These are phyloP conservation scores for Mormyrus iriodes DNA, from an alignment of 2,113 vertebrate genomes.

Conservation along the genomic window DNA sequence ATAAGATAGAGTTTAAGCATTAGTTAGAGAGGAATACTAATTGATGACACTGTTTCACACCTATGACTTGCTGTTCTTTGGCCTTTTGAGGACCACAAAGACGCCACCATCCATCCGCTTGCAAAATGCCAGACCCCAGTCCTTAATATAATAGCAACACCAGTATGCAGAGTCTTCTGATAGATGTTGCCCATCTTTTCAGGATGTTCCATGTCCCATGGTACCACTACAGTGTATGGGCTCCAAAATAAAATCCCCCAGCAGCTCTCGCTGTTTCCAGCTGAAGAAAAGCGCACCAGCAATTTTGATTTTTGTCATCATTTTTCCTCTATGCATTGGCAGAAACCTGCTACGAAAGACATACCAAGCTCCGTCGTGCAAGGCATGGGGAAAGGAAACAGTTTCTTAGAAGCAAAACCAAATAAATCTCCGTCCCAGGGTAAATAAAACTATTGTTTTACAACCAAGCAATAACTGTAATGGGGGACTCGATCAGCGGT, in stretches of 20 bases:
- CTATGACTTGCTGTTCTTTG: background rate
- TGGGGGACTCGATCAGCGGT: background rate
- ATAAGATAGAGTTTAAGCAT: background rate
- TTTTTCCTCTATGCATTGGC: background rate
- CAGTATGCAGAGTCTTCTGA: background rate
- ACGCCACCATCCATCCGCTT: background rate
- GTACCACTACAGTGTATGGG: background rate
- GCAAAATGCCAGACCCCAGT: background rate
- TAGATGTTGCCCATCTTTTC: background rate
- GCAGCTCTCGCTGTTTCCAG: background rate
- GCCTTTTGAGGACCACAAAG: background rate
- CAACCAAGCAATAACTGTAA: background rate
- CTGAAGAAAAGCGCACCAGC: background rate
- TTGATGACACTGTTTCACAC: background rate
- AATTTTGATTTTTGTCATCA: background rate
- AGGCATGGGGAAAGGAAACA: background rate
- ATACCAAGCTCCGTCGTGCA: background rate
- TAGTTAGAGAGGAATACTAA: background rate
- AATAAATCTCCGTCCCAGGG: slow-evolving; percentile 4
- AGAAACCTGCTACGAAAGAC: background rate
- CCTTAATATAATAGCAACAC: background rate
- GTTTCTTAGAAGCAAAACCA: background rate
- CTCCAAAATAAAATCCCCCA: background rate
- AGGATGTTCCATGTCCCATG: background rate
- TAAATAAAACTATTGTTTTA: slow-evolving; percentile 6